phyloP scores from a whole-genome alignment of 2,888 invertebrate species.

The Stegana nigrithorax region DNA sequence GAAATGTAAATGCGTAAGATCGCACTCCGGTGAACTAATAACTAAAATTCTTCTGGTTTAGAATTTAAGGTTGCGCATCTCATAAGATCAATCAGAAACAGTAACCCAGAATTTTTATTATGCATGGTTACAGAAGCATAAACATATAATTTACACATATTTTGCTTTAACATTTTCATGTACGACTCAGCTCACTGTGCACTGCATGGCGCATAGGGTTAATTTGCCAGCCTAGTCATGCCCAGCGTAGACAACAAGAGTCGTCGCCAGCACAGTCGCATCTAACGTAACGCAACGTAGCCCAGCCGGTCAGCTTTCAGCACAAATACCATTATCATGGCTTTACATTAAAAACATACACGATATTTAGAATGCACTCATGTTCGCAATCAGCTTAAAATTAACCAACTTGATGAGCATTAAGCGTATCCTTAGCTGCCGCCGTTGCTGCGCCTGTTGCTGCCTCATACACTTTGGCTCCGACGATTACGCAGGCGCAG shows the following conservation, averaged over 20 bases:
- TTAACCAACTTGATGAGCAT: slow-evolving; percentile 50
- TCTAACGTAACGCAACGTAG: slow-evolving; percentile 1
- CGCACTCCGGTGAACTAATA: no score
- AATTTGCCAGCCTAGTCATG: neutral
- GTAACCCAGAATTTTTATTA: no score
- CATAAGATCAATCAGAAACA: no score
- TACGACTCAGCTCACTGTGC: no score
- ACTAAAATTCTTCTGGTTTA: no score
- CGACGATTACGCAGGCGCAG: no score
- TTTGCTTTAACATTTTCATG: no score
- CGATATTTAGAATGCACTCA: slow-evolving; percentile 41
- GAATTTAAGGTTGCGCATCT: no score
- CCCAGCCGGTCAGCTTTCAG: neutral
- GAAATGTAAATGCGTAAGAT: no score
- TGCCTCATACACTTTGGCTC: neutral
- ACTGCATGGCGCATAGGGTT: no score
- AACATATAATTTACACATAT: no score
- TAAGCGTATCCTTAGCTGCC: slow-evolving; percentile 34
- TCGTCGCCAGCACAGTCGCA: neutral
- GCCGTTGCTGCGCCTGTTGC: slow-evolving; percentile 26
- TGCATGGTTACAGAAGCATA: no score
- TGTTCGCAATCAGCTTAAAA: slow-evolving; percentile 52
- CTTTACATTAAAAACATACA: slow-evolving; percentile 14
- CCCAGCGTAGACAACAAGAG: neutral
- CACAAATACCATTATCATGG: slow-evolving; percentile 20